Conservation (phyloP, 2,113 vertebrate genomes). For the Mionectes macconnelli region DNA sequence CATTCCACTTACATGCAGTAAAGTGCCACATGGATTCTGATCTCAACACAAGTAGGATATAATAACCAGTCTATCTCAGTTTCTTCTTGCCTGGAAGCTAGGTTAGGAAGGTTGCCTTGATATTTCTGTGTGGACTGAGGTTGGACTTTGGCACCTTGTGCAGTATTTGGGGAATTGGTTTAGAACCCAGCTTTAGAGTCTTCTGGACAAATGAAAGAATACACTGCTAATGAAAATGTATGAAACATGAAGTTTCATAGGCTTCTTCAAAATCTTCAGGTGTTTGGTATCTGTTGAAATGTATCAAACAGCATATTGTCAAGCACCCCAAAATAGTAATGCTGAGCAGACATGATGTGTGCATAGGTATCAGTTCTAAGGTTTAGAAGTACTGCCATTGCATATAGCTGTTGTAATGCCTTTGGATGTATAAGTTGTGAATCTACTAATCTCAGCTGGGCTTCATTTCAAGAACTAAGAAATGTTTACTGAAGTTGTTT, state of each 20-base stretch:
- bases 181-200: neutral
- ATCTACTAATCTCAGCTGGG: neutral
- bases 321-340: neutral
- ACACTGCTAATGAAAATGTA: neutral
- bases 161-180: neutral
- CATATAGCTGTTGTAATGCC: neutral
- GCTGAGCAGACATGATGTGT: neutral
- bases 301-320: neutral
- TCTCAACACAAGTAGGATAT: neutral
- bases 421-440: neutral
- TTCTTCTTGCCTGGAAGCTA: neutral
- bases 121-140: neutral
- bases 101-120: neutral
- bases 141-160: neutral
- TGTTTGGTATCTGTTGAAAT: neutral
- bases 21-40: fast-evolving
- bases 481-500: neutral
- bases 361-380: neutral
- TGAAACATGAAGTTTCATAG: neutral
- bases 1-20: neutral
- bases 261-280: neutral
- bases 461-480: neutral
- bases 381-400: neutral
- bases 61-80: neutral
- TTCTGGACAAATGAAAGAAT: neutral